Conservation (phyloP, 2,113 vertebrate species). For the Hystrix cristata region DNA sequence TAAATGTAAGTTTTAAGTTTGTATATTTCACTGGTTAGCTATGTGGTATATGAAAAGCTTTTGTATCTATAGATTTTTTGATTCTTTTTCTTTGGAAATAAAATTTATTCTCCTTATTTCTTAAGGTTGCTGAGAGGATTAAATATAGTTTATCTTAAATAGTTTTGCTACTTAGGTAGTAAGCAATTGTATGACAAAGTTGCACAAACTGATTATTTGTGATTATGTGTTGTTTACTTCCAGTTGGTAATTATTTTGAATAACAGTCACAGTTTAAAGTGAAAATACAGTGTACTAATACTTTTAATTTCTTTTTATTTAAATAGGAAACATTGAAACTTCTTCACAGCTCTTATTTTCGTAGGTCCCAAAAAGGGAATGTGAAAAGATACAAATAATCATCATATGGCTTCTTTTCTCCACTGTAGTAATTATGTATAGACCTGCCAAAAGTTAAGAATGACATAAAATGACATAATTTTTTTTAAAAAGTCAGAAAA, state of each 20-base stretch:
- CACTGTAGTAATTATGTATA: neutral
- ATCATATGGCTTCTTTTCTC: neutral
- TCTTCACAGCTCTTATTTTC: neutral
- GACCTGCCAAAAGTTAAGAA: neutral
- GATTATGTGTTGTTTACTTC: neutral
- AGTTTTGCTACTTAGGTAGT: neutral
- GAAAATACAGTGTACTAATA: neutral
- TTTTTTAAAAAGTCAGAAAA: neutral
- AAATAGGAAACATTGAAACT: neutral
- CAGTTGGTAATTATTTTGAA: neutral
- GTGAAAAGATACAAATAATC: neutral
- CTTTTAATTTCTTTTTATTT: neutral
- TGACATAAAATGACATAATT: neutral
- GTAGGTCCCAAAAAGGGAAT: neutral
- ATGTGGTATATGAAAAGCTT: neutral
- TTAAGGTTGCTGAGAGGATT: neutral
- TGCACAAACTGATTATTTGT: neutral
- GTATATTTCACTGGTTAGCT: neutral
- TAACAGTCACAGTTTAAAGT: neutral
- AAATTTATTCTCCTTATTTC: neutral
- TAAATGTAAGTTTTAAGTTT: neutral
- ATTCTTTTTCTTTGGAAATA: neutral
- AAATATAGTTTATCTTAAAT: neutral
- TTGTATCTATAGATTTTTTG: neutral
- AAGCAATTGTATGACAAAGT: neutral